Percentiles rank a stretch among this genome's conserved stretches.
These are phyloP conservation scores for Lerista edwardsae DNA, from an alignment of 2,797 vertebrate species.

Conservation along the genomic window DNA sequence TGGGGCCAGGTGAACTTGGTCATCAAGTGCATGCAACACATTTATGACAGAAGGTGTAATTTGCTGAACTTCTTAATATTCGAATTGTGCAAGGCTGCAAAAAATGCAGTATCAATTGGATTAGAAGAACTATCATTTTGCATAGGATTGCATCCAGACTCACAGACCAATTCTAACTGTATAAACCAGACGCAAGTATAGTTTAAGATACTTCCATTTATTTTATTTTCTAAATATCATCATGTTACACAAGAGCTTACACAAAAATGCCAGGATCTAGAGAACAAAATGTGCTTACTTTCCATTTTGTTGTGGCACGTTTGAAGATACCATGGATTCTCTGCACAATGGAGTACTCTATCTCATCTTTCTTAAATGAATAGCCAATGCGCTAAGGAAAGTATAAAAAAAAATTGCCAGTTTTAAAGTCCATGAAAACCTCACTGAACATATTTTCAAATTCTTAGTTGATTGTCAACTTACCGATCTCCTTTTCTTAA, in stretches of 20 bases:
- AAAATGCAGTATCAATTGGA: not conserved
- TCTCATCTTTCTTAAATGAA: constrained; percentile 92
- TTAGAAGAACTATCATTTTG: too few relatives aligned
- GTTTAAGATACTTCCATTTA: too few relatives aligned
- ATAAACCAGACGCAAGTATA: not conserved
- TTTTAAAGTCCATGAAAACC: not conserved
- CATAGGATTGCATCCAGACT: too few relatives aligned
- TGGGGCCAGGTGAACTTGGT: not conserved
- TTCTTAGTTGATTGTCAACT: constrained; percentile 66
- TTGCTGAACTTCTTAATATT: not conserved
- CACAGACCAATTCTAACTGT: not conserved
- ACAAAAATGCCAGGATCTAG: not conserved
- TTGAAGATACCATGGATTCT: constrained; percentile 88
- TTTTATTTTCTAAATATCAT: not conserved
- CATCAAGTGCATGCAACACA: not conserved
- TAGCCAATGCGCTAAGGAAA: constrained; percentile 86
- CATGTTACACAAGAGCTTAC: not conserved
- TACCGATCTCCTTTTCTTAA: constrained; percentile 92
- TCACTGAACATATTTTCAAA: not conserved
- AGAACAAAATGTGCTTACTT: constrained; percentile 77
- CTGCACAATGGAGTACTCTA: constrained; percentile 87
- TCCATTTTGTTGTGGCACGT: constrained; percentile 92
- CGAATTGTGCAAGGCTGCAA: not conserved
- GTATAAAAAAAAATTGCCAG: constrained; percentile 1
- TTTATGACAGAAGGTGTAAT: not conserved